phyloP scores from a whole-genome alignment of 53 echinoderm and acorn worm genomes.

The Patiria pectinifera region DNA sequence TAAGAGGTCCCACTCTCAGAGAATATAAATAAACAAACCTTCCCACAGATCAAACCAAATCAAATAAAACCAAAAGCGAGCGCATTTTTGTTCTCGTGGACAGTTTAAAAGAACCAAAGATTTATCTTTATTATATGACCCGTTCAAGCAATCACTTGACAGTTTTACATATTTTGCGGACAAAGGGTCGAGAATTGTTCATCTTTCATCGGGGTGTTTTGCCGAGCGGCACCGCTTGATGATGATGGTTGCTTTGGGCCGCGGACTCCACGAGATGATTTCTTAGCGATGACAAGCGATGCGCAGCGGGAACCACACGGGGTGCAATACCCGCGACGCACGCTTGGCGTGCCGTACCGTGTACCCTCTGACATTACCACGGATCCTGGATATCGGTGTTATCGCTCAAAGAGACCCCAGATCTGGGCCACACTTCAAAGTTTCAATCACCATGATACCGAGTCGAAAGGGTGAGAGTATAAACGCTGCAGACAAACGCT shows the following conservation, averaged over 20 bases:
- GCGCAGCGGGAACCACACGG: background rate
- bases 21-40: constrained; percentile 5
- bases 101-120: background rate
- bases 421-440: background rate
- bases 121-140: constrained; percentile 2
- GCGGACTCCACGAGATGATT: constrained; percentile 7
- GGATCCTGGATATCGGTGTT: background rate
- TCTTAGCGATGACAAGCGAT: constrained; percentile 25
- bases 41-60: background rate
- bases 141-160: constrained; percentile 27
- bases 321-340: background rate
- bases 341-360: background rate
- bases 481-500: no score
- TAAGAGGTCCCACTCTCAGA: background rate
- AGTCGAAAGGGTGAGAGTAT: background rate
- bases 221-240: background rate
- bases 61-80: background rate
- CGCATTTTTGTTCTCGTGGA: background rate
- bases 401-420: background rate
- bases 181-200: constrained; percentile 40
- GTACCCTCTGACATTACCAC: background rate
- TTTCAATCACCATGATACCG: background rate
- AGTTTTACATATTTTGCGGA: constrained; percentile 50
- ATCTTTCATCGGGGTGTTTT: constrained; percentile 36
- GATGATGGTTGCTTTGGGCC: background rate